Conservation (phyloP, 2,888 invertebrate species). For the Melieria picta region DNA sequence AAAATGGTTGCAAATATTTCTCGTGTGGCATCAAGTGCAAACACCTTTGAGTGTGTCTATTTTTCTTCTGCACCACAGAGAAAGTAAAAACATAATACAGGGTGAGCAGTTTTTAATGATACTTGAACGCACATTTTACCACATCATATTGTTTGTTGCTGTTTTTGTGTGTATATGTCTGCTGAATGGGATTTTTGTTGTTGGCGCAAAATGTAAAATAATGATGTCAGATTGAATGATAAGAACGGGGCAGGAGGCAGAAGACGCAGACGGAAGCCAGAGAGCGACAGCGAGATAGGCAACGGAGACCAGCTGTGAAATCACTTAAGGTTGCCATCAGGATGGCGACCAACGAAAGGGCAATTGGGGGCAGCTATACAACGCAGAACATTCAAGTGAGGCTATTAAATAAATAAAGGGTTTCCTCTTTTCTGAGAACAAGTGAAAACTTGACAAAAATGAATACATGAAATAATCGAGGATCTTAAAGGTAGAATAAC, state of each 20-base stretch:
- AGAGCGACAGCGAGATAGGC: neutral
- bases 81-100: slow-evolving; percentile 11
- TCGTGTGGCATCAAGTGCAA: slow-evolving; percentile 16
- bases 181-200: neutral
- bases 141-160: slow-evolving; percentile 4
- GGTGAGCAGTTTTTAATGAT: slow-evolving; percentile 40
- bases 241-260: slow-evolving; percentile 17
- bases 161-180: neutral
- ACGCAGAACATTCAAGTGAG: too few relatives aligned
- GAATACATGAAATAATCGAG: too few relatives aligned
- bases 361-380: too few relatives aligned
- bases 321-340: too few relatives aligned
- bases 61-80: neutral
- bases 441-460: too few relatives aligned
- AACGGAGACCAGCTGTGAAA: too few relatives aligned
- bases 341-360: slow-evolving; percentile 2
- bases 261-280: neutral
- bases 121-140: slow-evolving; percentile 27
- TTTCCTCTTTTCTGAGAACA: neutral
- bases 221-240: slow-evolving; percentile 48
- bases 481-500: too few relatives aligned
- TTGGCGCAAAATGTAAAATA: slow-evolving; percentile 40
- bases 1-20: slow-evolving; percentile 11
- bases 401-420: neutral
- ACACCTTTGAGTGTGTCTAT: slow-evolving; percentile 5